Base-by-base conservation (phyloP, 2,113 vertebrate genomes). In the Gasterosteus nipponicus region DNA sequence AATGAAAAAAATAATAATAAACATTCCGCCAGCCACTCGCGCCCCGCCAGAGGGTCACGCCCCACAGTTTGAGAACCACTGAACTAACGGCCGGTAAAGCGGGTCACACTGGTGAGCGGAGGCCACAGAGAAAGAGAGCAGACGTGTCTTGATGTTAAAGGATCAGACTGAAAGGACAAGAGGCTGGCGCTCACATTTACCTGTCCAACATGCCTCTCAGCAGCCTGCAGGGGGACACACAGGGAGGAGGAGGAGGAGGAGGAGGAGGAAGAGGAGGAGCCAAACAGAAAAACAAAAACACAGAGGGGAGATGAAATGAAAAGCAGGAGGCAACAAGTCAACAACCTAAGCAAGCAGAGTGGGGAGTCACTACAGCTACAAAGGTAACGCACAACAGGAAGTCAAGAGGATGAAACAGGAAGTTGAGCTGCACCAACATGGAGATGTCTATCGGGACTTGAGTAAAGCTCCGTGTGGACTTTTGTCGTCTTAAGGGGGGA, bases 141-240 rank as follows among this genome's bases (percentile, higher is more conserved):
- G 64, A 15, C 4, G 54, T 9, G 44, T 69, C 35, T n/a, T n/a
- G 26, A 54, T 54, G 63, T 72, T 31, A 72, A 42, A 42, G 41
- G 19, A 46, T 64, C 53, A 44, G 53, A 65, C 29, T 8, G 15
- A n/a, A 38, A 11, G 18, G 41, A 12, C 60, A 3, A n/a, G 60
- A 63, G 60, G 60, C 60, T 44, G 61, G 42, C 22, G 61, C 14
- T 46, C 73, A 73, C 80, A 69, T 82, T 82, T 82, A 82, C 80
- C 80, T 82, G 69, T 77, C 69, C 80, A 82, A 73, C 69, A 77
- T 49, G 74, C 69, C 69, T 77, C 74, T 38, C 63, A 82, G 80
- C 80, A 82, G 69, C 69, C 80, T 82, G 80, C 39, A 44, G 69
- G 65, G 54, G 35, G 26, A 19, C 41, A 49, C 69, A 72, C 18